Evolutionary conservation across 1,140 invertebrate genomes (phyloP).

Genomic region (Cephus cinctus): DNA sequence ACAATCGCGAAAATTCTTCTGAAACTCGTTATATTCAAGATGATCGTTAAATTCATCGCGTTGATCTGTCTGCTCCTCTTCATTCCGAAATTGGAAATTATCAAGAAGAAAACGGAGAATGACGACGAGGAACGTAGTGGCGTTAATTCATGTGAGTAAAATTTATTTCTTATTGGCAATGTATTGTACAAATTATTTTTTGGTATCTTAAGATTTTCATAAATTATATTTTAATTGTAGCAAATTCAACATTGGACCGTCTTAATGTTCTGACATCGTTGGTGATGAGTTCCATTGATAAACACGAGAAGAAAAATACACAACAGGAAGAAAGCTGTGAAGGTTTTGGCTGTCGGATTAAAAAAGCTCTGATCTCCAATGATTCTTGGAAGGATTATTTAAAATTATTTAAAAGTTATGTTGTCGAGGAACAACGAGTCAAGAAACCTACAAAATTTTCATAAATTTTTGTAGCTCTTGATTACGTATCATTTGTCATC

Average conservation of each 20-base stretch:
- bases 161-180: background rate
- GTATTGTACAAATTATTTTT: conserved; percentile 8
- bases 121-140: conserved; percentile 26
- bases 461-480: no score
- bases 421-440: conserved; percentile 28
- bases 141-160: conserved; percentile 21
- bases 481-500: background rate
- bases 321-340: conserved; percentile 21
- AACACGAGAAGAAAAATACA: conserved; percentile 24
- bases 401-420: conserved; percentile 34
- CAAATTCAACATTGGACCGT: conserved; percentile 12
- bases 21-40: conserved; percentile 74
- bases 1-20: conserved; percentile 72
- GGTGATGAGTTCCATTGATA: conserved; percentile 32
- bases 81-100: conserved; percentile 66
- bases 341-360: conserved; percentile 25
- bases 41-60: conserved; percentile 75
- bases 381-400: conserved; percentile 34
- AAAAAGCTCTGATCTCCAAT: conserved; percentile 16
- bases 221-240: conserved; percentile 18
- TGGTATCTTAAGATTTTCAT: conserved; percentile 6
- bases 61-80: conserved; percentile 71
- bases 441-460: no score
- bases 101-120: conserved; percentile 27
- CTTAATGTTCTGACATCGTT: conserved; percentile 29